These are phyloP conservation scores for Peromyscus nudipes DNA, from an alignment of 2,797 vertebrate species.

Conservation along the genomic window DNA sequence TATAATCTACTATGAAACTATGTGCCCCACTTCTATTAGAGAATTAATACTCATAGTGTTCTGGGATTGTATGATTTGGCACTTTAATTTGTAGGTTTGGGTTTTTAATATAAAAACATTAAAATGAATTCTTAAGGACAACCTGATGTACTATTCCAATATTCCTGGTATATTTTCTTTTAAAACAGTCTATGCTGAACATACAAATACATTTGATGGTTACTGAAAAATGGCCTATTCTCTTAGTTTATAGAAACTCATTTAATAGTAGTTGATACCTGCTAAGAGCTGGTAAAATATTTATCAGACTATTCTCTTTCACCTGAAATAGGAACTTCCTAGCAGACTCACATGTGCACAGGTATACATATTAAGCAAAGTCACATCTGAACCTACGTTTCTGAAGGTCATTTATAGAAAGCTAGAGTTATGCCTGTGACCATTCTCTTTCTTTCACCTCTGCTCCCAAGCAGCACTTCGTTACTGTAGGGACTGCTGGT, in stretches of 20 bases:
- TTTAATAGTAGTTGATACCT: background rate
- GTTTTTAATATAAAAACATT: slow-evolving; percentile 15
- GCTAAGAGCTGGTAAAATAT: background rate
- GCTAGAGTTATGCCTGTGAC: background rate
- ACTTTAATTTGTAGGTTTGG: background rate
- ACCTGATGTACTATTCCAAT: background rate
- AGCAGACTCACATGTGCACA: background rate
- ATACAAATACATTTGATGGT: background rate
- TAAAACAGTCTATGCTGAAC: background rate
- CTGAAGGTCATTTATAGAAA: background rate
- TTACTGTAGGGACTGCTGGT: background rate
- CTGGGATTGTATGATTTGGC: background rate
- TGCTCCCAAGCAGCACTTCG: background rate
- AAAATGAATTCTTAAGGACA: background rate
- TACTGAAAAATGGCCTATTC: background rate
- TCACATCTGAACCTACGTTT: background rate
- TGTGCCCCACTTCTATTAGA: background rate
- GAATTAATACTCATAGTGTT: background rate
- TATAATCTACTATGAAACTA: background rate
- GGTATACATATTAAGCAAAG: background rate
- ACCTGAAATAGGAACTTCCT: background rate
- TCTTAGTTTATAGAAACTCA: background rate
- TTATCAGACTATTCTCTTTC: background rate
- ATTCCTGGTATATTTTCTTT: background rate
- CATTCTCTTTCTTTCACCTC: background rate